Base-by-base conservation (phyloP, 1,140 invertebrate genomes). In the Tetramorium parvispinum region DNA sequence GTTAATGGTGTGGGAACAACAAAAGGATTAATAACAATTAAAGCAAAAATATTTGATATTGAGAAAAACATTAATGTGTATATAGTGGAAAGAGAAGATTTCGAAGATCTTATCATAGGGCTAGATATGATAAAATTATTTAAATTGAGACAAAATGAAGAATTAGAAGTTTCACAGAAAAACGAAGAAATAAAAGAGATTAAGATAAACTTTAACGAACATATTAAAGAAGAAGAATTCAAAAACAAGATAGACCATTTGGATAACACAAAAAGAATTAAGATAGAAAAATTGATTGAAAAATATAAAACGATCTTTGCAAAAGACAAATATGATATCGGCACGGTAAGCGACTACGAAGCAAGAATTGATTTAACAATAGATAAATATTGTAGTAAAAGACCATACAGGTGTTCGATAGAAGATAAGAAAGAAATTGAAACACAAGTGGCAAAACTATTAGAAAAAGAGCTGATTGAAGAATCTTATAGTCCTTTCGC, bases 21-120 rank as follows among this genome's bases (percentile, higher is more conserved):
- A 75, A 63, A 77, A 37, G 86, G 79, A n/a, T 61, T 87, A 77
- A 13, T 87, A 70, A 87, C 59, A 0, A 83, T 87, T 46, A 87
- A 87, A 68, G 18, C 83, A 82, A 87, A 87, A 87, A 87, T 87
- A 16, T 82, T 87, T 75, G 70, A 87, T 3, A 87, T 8, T 10
- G 85, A 87, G 21, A 49, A 82, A 59, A 1, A 87, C 3, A 51
- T 75, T 1, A 77, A 87, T 16, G 70, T 87, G 46, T 82, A 40
- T 10, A 87, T 82, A 2, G 51, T 76, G 16, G 53, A 87, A 37
- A 75, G 55, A 65, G 66, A 86, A 0, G 76, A 86, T 71, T 86
- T 86, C 27, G 55, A 86, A 63, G 78, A 83, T 65, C 78, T 87
- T 37, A 0, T 85, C 8, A 87, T 87, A 37, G 86, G 86, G 0